Conservation (phyloP, 2,888 invertebrate genomes). For the Cheilosia vulpina region DNA sequence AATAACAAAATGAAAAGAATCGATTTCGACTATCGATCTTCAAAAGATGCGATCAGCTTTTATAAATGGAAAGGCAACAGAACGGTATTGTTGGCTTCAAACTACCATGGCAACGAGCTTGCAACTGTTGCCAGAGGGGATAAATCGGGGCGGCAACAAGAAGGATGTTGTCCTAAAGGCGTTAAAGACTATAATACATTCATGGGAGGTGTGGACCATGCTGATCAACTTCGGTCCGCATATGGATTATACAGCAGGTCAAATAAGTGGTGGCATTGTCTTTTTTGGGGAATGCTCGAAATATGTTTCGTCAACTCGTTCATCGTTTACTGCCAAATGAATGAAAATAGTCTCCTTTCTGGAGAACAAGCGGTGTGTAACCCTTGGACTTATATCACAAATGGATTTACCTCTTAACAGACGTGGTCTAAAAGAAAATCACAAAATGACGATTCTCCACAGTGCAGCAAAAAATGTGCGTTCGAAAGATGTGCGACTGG, state of each 20-base stretch:
- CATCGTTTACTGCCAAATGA: slow-evolving; percentile 4
- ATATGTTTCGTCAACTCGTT: too few relatives aligned
- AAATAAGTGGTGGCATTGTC: too few relatives aligned
- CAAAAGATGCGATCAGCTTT: slow-evolving; percentile 15
- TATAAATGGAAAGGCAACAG: slow-evolving; percentile 35
- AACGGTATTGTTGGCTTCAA: slow-evolving; percentile 19
- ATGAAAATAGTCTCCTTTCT: slow-evolving; percentile 27
- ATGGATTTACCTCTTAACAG: too few relatives aligned
- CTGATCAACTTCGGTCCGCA: slow-evolving; percentile 33
- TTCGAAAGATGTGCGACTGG: too few relatives aligned
- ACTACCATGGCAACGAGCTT: slow-evolving; percentile 24
- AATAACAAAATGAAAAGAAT: slow-evolving; percentile 21
- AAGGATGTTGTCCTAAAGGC: slow-evolving; percentile 21
- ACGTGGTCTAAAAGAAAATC: too few relatives aligned
- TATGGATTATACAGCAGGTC: background rate
- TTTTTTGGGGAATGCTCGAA: too few relatives aligned
- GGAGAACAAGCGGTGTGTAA: slow-evolving; percentile 2
- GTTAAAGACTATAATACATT: slow-evolving; percentile 32
- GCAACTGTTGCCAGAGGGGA: slow-evolving; percentile 5
- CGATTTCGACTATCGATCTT: slow-evolving; percentile 33
- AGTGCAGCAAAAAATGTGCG: too few relatives aligned
- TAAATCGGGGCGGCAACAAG: slow-evolving; percentile 3
- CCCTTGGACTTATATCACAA: too few relatives aligned
- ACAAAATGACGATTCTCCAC: too few relatives aligned
- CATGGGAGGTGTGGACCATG: slow-evolving; percentile 40